Percentiles rank a stretch among this genome's conserved stretches.
Conservation (phyloP, 2,888 invertebrate species). For the Bursaphelenchus okinawaensis region DNA sequence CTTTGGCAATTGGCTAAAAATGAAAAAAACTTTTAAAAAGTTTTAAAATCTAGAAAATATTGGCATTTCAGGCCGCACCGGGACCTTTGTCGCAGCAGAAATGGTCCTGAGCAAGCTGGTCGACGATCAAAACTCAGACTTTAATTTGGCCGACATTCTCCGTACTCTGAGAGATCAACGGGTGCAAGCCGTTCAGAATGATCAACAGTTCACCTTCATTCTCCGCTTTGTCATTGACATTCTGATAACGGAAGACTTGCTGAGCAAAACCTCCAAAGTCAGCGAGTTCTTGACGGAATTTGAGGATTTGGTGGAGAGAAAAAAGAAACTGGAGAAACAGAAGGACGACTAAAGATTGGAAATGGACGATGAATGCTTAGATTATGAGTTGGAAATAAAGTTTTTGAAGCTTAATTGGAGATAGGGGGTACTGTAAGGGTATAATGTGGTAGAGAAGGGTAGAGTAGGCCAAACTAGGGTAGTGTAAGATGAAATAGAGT, state of each 20-base stretch:
- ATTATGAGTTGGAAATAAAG: no score
- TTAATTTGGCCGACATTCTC: constrained; percentile 14
- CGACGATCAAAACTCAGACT: constrained; percentile 12
- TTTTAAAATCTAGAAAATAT: no score
- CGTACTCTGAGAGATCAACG: constrained; percentile 22
- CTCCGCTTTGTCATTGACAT: constrained; percentile 1
- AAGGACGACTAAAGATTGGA: no score
- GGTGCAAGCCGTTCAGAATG: constrained; percentile 26
- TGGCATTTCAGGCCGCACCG: constrained; percentile 20
- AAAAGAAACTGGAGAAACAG: no score
- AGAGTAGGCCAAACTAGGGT: no score
- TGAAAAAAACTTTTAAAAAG: not conserved
- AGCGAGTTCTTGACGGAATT: constrained; percentile 23
- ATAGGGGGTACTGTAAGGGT: no score
- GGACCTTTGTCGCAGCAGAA: constrained; percentile 21
- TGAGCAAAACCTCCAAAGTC: constrained; percentile 14
- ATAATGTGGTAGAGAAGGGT: no score
- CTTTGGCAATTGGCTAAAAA: no score
- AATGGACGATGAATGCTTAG: no score
- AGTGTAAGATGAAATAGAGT: no score
- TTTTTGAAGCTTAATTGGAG: no score
- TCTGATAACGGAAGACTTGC: constrained; percentile 16
- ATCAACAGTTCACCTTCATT: constrained; percentile 3
- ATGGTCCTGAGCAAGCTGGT: constrained; percentile 16
- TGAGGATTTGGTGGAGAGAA: constrained; percentile 22